Percentiles rank a stretch among this genome's conserved stretches.
Evolutionary conservation across 2,113 vertebrate genomes (phyloP).

Genomic region (Tragelaphus scriptus): DNA sequence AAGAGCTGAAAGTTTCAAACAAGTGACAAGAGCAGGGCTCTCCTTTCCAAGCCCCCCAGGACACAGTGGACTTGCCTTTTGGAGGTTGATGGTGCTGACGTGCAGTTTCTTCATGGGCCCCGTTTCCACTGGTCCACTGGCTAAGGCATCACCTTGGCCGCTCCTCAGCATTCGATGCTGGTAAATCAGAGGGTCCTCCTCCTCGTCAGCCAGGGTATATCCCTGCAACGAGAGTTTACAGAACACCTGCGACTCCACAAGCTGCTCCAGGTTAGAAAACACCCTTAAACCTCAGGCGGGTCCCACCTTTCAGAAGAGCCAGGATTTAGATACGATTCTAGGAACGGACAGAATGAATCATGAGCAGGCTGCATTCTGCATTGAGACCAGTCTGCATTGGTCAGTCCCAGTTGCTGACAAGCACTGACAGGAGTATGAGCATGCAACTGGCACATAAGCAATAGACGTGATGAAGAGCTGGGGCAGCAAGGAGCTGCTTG

Average conservation of each 20-base stretch:
- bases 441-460: background rate
- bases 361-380: background rate
- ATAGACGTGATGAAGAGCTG: background rate
- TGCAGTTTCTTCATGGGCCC: slow-evolving; percentile 99
- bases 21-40: background rate
- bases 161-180: slow-evolving; percentile 91
- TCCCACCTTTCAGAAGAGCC: background rate
- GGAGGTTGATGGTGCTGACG: slow-evolving; percentile 97
- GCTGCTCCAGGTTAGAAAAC: background rate
- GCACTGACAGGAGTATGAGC: background rate
- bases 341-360: background rate
- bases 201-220: slow-evolving; percentile 97
- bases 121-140: slow-evolving; percentile 91
- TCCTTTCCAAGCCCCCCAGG: background rate
- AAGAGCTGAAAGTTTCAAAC: background rate
- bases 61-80: slow-evolving; percentile 85
- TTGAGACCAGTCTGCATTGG: background rate
- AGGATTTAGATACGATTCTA: background rate
- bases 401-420: background rate
- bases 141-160: slow-evolving; percentile 88
- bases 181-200: slow-evolving; percentile 96
- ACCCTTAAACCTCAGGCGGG: background rate
- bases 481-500: background rate
- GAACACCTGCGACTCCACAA: background rate
- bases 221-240: slow-evolving; percentile 80